Evolutionary conservation across 2,888 invertebrate species (phyloP), one percentile per base, ranked within the genome.

Genomic region (Plagodis dolabraria): DNA sequence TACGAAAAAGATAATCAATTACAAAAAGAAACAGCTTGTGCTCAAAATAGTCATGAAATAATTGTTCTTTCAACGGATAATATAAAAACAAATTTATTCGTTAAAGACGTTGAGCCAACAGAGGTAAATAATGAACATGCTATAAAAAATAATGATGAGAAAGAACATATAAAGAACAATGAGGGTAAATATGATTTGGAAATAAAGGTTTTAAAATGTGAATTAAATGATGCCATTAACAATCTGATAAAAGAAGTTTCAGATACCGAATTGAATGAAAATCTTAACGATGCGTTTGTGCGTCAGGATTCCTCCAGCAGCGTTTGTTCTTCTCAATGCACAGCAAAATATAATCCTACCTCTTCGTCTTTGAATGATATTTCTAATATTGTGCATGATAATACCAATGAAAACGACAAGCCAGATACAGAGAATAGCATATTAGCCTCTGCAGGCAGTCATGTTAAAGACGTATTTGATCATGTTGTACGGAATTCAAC

Each of bases 291-390:
- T 7, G 68, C 60, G 34, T 83, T 87, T 64, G 77, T 82, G 48
- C 94, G 94, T 53, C 94, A 94, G 82, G 94, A 94, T 78, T 95
- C 94, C 47, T 90, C 93, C 53, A 94, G 94, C 75, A 94, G 94
- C 74, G 92, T 94, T 71, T 93, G 94, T 78, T 95, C 95, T 57
- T 95, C 95, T 61, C 94, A 95, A 71, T 95, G 95, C 80, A 96
- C 96, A 36, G 95, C 95, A 62, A 95, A 95, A 79, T 95, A 95
- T 77, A 94, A 94, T 72, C 94, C 95, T 42, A 87, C 87, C 60
- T 89, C 86, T 75, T 94, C 94, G 52, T 95, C 95, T 67, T 85
- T 94, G 49, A 93, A 92, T 71, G 95, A 95, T 77, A 91, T 95
- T 52, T 88, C 93, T 73, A 93, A 94, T 71, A 85, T 94, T 69